A percentile compares a stretch with the other conserved stretches of the same genome.
These are phyloP conservation scores for Porites evermanni DNA, from an alignment of 92 coral and sea anemone species.

Conservation along the genomic window DNA sequence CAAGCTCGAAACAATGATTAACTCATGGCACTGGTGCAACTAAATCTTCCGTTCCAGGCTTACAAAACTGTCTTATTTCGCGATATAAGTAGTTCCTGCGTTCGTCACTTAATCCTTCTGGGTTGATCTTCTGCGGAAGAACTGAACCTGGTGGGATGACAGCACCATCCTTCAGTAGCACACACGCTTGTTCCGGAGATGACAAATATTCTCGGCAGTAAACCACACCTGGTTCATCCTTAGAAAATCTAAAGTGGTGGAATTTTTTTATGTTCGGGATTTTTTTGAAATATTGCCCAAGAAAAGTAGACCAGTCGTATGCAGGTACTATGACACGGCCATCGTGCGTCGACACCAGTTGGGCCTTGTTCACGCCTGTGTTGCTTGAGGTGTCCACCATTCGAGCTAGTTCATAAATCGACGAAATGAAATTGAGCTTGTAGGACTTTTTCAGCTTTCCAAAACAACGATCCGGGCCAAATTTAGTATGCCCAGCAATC, in stretches of 20 bases:
- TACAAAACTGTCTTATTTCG: too few relatives aligned
- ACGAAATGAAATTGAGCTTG: neutral
- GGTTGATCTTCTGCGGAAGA: too few relatives aligned
- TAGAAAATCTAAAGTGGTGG: too few relatives aligned
- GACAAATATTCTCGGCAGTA: too few relatives aligned
- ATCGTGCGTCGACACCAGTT: neutral
- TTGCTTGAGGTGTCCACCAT: conserved; percentile 1
- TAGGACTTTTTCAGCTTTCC: neutral
- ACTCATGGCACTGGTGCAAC: neutral
- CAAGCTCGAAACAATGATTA: too few relatives aligned
- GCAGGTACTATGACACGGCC: neutral
- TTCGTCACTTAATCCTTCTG: too few relatives aligned
- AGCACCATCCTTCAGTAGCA: too few relatives aligned
- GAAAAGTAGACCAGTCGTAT: conserved; percentile 1
- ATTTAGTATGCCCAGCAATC: too few relatives aligned
- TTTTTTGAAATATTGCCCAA: neutral
- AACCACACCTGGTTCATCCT: too few relatives aligned
- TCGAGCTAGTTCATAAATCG: neutral
- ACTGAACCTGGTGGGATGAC: too few relatives aligned
- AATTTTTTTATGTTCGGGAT: neutral
- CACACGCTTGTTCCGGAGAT: too few relatives aligned
- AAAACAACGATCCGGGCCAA: neutral
- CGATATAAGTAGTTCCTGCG: neutral
- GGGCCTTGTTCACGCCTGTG: neutral
- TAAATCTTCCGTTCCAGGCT: too few relatives aligned